phyloP scores from a whole-genome alignment of 1,140 invertebrate species.

The Eurosta solidaginis region DNA sequence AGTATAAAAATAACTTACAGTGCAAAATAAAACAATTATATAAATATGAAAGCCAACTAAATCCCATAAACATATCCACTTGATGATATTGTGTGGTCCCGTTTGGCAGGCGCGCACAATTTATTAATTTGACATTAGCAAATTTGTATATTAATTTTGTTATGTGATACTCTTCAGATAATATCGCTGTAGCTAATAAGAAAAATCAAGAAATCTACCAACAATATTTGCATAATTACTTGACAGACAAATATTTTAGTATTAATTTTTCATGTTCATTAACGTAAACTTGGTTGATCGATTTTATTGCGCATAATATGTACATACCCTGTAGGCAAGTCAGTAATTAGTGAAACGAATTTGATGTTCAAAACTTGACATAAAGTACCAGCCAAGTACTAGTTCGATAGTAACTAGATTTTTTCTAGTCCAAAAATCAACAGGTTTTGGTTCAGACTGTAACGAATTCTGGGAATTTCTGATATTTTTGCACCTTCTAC shows the following conservation, averaged over 20 bases:
- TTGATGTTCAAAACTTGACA: no score
- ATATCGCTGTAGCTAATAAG: background rate
- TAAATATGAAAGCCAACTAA: background rate
- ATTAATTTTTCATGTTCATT: background rate
- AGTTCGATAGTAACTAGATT: no score
- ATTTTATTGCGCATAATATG: no score
- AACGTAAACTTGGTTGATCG: no score
- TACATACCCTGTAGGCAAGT: no score
- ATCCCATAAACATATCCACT: background rate
- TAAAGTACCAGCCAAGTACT: no score
- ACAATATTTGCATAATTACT: background rate
- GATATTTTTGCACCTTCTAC: no score
- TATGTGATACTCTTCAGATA: background rate
- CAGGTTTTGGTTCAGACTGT: no score
- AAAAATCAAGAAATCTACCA: background rate
- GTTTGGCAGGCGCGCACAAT: background rate
- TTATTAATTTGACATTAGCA: background rate
- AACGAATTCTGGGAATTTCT: no score
- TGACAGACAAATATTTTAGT: background rate
- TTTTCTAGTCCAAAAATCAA: no score
- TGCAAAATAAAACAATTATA: background rate
- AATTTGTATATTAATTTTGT: background rate
- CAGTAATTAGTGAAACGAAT: no score
- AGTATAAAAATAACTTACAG: background rate
- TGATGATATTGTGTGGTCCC: background rate